Conservation (phyloP, 2,797 vertebrate species). For the Oophaga sylvatica region DNA sequence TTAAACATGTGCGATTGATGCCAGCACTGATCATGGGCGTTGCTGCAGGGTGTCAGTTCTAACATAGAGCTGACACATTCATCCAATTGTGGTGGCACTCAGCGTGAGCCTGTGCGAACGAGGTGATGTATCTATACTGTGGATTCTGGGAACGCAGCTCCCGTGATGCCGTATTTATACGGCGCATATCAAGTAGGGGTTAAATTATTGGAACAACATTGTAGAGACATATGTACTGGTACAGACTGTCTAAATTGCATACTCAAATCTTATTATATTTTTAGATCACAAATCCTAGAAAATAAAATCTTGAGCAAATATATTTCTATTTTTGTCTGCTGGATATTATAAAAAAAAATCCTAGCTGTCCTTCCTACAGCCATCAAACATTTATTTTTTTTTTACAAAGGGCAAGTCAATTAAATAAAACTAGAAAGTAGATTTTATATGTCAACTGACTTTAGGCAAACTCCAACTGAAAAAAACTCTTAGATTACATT, state of each 20-base stretch:
- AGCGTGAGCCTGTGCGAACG: no score
- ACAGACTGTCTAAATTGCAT: slow-evolving; percentile 9
- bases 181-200: background rate
- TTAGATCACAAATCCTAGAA: slow-evolving; percentile 2
- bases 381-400: background rate
- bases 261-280: background rate
- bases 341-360: slow-evolving; percentile 9
- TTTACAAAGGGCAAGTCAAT: slow-evolving; percentile 41
- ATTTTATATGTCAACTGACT: slow-evolving; percentile 45
- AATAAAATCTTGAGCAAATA: background rate
- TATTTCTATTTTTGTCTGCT: background rate
- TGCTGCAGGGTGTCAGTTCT: no score
- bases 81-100: no score
- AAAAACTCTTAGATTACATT: background rate
- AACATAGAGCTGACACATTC: no score
- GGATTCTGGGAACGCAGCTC: no score
- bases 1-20: no score
- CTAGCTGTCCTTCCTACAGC: background rate
- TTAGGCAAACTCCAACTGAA: slow-evolving; percentile 8
- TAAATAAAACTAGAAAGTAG: slow-evolving; percentile 25
- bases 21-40: no score
- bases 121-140: no score
- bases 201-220: background rate
- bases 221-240: background rate
- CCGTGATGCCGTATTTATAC: no score